These are phyloP conservation scores for Megastigmus dorsalis DNA, from an alignment of 2,888 invertebrate species.

Conservation along the genomic window DNA sequence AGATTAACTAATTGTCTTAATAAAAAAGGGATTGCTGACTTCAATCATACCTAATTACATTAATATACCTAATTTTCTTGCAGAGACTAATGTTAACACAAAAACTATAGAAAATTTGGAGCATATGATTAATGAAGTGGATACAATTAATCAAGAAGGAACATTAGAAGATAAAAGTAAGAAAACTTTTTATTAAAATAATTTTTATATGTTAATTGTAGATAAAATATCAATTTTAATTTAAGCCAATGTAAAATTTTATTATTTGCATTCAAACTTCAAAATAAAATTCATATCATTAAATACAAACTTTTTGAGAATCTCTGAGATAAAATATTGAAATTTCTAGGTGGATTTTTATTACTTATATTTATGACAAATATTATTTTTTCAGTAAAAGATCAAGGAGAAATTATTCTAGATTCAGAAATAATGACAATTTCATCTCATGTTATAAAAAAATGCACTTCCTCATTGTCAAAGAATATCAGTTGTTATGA, in stretches of 20 bases:
- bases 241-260: too few relatives aligned
- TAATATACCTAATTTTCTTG: too few relatives aligned
- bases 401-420: slow-evolving; percentile 67
- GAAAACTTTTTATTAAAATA: neutral
- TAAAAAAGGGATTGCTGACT: too few relatives aligned
- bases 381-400: slow-evolving; percentile 56
- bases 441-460: slow-evolving; percentile 66
- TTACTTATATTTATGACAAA: neutral
- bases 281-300: too few relatives aligned
- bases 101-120: slow-evolving; percentile 61
- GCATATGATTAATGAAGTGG: slow-evolving; percentile 62
- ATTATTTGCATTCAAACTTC: too few relatives aligned
- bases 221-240: neutral
- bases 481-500: slow-evolving; percentile 63
- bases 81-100: slow-evolving; percentile 60
- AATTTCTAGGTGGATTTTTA: too few relatives aligned
- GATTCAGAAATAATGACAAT: slow-evolving; percentile 69
- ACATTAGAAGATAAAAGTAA: slow-evolving; percentile 65
- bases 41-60: too few relatives aligned
- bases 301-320: slow-evolving; percentile 21
- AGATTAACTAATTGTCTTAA: too few relatives aligned
- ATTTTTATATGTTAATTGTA: neutral
- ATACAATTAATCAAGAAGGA: slow-evolving; percentile 62
- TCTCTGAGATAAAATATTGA: too few relatives aligned
- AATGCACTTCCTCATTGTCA: slow-evolving; percentile 62